Conservation (phyloP, 2,797 vertebrate species). For the Spinibarbus caldwelli region DNA sequence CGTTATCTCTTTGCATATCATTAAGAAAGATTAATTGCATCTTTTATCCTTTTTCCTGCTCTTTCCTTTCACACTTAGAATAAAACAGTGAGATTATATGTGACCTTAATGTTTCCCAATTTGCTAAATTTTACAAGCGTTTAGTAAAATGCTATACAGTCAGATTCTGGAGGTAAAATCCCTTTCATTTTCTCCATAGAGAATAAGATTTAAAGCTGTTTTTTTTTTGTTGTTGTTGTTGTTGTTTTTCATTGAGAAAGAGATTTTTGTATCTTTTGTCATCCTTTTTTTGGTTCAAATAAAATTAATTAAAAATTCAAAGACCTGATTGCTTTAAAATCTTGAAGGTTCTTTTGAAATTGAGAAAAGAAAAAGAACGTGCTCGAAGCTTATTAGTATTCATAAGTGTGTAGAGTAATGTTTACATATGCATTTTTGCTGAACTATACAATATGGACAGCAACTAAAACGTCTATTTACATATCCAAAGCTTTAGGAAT, state of each 20-base stretch:
- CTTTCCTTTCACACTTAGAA: background rate
- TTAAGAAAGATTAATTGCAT: conserved; percentile 6
- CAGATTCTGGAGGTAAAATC: background rate
- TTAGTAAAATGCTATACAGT: background rate
- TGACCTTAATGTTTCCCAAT: background rate
- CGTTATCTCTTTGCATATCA: conserved; percentile 1
- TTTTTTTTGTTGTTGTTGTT: too few relatives aligned
- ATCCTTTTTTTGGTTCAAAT: background rate
- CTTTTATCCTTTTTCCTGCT: background rate
- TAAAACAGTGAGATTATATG: background rate
- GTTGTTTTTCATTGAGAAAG: background rate
- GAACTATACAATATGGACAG: background rate
- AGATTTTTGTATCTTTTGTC: too few relatives aligned
- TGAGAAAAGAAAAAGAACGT: background rate
- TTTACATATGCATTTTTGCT: background rate
- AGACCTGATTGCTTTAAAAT: background rate
- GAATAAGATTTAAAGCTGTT: background rate
- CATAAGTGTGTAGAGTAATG: background rate
- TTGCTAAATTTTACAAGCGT: background rate
- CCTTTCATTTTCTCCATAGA: background rate
- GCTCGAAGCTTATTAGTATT: too few relatives aligned
- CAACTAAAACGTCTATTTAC: background rate
- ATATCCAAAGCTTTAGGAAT: background rate
- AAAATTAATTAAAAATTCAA: background rate
- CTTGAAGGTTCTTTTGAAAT: background rate